Conservation (phyloP, 2,113 vertebrate species). For the Daboia siamensis region DNA sequence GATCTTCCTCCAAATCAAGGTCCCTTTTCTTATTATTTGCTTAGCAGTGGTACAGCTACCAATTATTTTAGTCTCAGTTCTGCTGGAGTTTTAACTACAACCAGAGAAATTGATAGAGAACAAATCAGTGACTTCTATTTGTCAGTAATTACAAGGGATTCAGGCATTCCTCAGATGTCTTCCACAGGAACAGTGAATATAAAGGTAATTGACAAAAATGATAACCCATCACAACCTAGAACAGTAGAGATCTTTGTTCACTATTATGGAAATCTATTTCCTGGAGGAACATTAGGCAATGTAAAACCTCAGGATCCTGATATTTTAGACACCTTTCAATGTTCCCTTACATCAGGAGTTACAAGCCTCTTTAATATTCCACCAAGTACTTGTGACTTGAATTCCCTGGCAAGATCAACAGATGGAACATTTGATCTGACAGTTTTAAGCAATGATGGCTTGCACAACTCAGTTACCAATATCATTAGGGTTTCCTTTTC, state of each 20-base stretch:
- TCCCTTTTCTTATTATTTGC: slow-evolving; percentile 87
- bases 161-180: slow-evolving; percentile 93
- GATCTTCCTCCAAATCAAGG: slow-evolving; percentile 95
- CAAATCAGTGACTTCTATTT: slow-evolving; percentile 91
- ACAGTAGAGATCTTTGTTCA: slow-evolving; percentile 89
- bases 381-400: slow-evolving; percentile 82
- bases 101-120: slow-evolving; percentile 91
- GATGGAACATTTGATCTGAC: slow-evolving; percentile 90
- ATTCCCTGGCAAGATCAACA: slow-evolving; percentile 81
- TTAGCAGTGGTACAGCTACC: slow-evolving; percentile 81
- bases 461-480: slow-evolving; percentile 84
- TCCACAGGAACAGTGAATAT: slow-evolving; percentile 92
- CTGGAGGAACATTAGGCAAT: slow-evolving; percentile 86
- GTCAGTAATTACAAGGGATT: slow-evolving; percentile 87
- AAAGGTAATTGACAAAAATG: slow-evolving; percentile 88
- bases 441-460: slow-evolving; percentile 83
- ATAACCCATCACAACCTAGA: slow-evolving; percentile 92
- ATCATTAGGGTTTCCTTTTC: slow-evolving; percentile 82
- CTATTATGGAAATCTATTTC: slow-evolving; percentile 90
- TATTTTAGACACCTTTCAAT: slow-evolving; percentile 87
- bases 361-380: slow-evolving; percentile 88
- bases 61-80: slow-evolving; percentile 89
- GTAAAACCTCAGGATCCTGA: slow-evolving; percentile 93
- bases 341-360: slow-evolving; percentile 84
- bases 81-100: slow-evolving; percentile 82